phyloP scores from a whole-genome alignment of 2,113 vertebrate species.

The Ciconia boyciana region DNA sequence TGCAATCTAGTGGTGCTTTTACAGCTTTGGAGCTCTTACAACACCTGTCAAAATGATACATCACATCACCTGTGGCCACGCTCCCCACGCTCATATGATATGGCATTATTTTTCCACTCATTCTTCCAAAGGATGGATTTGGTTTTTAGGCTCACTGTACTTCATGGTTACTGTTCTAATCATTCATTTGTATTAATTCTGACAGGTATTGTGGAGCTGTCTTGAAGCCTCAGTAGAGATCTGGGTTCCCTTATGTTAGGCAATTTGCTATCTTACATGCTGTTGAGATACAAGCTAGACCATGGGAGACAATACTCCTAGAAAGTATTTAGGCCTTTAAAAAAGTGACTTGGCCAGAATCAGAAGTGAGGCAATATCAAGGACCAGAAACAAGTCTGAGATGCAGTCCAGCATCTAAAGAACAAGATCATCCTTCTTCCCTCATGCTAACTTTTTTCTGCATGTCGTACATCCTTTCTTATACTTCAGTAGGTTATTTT shows the following conservation, averaged over 20 bases:
- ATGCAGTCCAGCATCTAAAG: background rate
- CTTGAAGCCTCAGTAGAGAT: background rate
- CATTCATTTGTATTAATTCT: background rate
- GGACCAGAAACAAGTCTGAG: background rate
- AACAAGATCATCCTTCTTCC: background rate
- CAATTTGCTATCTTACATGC: background rate
- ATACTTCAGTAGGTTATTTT: background rate
- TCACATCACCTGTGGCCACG: background rate
- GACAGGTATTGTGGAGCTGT: background rate
- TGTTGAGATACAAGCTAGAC: background rate
- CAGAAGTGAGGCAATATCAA: background rate
- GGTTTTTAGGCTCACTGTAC: background rate
- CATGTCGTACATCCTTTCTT: background rate
- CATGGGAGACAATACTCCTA: background rate
- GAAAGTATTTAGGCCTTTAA: background rate
- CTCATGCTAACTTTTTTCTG: background rate
- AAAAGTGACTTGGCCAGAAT: background rate
- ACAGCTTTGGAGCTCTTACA: background rate
- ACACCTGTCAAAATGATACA: background rate
- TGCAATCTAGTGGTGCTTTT: background rate
- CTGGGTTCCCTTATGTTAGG: background rate
- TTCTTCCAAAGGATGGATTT: background rate
- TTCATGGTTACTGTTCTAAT: background rate
- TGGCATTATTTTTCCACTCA: background rate
- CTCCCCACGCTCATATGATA: background rate